Conservation (phyloP, 2,888 invertebrate species). For the Malachius bipustulatus region DNA sequence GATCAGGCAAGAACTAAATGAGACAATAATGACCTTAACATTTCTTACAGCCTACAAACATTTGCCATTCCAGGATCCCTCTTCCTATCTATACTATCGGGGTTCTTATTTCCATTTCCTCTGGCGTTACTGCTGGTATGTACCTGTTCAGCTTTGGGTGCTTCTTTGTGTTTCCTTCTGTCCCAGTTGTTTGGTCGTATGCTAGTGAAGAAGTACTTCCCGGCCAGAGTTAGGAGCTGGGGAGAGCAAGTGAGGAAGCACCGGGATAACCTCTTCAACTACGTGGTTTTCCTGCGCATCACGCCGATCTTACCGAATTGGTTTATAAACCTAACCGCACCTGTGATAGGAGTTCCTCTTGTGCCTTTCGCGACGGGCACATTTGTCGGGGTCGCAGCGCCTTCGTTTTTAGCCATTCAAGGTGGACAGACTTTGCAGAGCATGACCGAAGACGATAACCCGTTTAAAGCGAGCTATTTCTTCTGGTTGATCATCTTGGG, state of each 20-base stretch:
- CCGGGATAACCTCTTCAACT: conserved; percentile 80
- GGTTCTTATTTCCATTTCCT: conserved; percentile 90
- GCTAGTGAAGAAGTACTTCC: conserved; percentile 77
- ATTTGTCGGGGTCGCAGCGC: conserved; percentile 92
- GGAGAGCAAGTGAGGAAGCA: conserved; percentile 74
- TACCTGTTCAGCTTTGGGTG: conserved; percentile 91
- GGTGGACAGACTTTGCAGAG: conserved; percentile 93
- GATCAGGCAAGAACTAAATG: not conserved
- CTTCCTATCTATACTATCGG: conserved; percentile 92
- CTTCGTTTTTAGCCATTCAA: conserved; percentile 94
- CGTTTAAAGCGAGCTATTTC: conserved; percentile 82
- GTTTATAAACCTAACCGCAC: conserved; percentile 96
- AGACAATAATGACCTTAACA: conserved; percentile 31
- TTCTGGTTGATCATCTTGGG: conserved; percentile 68
- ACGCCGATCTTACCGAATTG: conserved; percentile 98
- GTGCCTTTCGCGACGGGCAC: conserved; percentile 90
- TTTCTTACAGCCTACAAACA: conserved; percentile 72
- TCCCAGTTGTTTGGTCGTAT: conserved; percentile 83
- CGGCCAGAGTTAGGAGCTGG: conserved; percentile 78
- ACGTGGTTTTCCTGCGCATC: conserved; percentile 87
- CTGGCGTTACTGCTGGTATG: conserved; percentile 80
- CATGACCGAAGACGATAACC: conserved; percentile 76
- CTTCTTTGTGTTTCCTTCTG: conserved; percentile 86
- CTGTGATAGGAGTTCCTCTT: conserved; percentile 91
- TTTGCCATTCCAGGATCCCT: conserved; percentile 99